Evolutionary conservation across 2,797 vertebrate genomes (phyloP), one percentile per base, ranked within the genome.

Genomic region (Rhinophrynus dorsalis): DNA sequence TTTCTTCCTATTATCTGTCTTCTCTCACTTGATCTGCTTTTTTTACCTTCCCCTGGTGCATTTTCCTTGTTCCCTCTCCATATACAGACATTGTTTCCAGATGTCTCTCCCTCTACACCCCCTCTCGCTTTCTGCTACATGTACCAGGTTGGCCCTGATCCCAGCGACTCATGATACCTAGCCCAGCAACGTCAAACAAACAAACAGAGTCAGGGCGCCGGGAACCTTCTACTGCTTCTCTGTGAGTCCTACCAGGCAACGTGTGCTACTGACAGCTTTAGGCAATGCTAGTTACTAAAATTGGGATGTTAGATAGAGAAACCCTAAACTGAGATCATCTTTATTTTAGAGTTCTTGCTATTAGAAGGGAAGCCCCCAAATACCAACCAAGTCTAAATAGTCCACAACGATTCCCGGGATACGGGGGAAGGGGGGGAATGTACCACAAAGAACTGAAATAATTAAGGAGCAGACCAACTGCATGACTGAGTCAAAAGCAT

Each of bases 151-250:
- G 68, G 68, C 68, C n/a, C 20, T 2, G 17, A 17, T 37, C 68
- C 68, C 68, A 64, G 52, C 26, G 20, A 29, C 23, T 64, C 60
- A 55, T 64, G 52, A 64, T 42, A 12, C 9, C 18, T n/a, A 63
- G 35, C 68, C 68, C 51, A 30, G 68, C 68, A 71, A 71, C 68
- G 23, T 64, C 59, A 57, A 57, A 64, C 68, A 72, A 64, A 70
- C 67, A 69, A 60, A 63, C 42, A 50, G 6, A 38, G 18, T 12
- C 58, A 33, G 15, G 21, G 32, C 26, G 27, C 23, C 60, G 18
- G 59, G 59, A 64, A 64, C 21, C 10, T 64, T 63, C 68, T 62
- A 3, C 3, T 33, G 33, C 48, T 24, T 13, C 20, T 45, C 24
- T 7, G 15, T 11, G 3, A 32, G 15, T 6, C 51, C 40, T 24